Conservation (phyloP, 2,888 invertebrate species). For the Harpalus rubripes region DNA sequence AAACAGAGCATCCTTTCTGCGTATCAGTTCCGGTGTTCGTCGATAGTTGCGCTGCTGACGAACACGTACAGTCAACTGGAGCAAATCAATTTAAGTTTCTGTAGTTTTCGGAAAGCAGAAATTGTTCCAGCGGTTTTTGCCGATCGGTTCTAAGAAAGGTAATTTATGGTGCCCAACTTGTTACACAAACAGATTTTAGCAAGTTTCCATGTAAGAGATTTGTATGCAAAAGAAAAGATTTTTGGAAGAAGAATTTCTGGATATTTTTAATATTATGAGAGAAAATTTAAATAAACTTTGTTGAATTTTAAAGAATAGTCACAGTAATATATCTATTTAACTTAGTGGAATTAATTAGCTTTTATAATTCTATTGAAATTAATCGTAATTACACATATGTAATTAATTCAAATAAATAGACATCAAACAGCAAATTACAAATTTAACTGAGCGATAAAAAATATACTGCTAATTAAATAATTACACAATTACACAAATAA, state of each 20-base stretch:
- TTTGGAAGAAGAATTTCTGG: neutral
- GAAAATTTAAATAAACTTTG: too few species aligned
- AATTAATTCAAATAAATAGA: too few species aligned
- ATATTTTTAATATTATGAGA: neutral
- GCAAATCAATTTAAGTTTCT: constrained; percentile 44
- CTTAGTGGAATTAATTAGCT: too few species aligned
- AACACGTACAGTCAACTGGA: constrained; percentile 21
- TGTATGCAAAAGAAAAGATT: neutral
- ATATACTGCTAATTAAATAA: too few species aligned
- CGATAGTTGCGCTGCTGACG: constrained; percentile 12
- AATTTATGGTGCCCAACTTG: constrained; percentile 30
- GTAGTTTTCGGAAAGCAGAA: constrained; percentile 34
- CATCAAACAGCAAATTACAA: too few species aligned
- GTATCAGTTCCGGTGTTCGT: constrained; percentile 20
- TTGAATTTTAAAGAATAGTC: too few species aligned
- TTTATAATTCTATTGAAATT: too few species aligned
- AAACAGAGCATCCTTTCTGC: neutral
- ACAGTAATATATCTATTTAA: too few species aligned
- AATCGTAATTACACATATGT: too few species aligned
- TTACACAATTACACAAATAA: too few species aligned
- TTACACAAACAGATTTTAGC: constrained; percentile 38
- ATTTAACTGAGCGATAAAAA: too few species aligned
- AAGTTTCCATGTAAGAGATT: constrained; percentile 22
- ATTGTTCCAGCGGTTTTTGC: constrained; percentile 32
- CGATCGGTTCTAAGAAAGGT: constrained; percentile 35